A percentile compares a stretch with the other conserved stretches of the same genome.
Conservation (phyloP, 2,113 vertebrate species). For the Ploceus nigricollis region DNA sequence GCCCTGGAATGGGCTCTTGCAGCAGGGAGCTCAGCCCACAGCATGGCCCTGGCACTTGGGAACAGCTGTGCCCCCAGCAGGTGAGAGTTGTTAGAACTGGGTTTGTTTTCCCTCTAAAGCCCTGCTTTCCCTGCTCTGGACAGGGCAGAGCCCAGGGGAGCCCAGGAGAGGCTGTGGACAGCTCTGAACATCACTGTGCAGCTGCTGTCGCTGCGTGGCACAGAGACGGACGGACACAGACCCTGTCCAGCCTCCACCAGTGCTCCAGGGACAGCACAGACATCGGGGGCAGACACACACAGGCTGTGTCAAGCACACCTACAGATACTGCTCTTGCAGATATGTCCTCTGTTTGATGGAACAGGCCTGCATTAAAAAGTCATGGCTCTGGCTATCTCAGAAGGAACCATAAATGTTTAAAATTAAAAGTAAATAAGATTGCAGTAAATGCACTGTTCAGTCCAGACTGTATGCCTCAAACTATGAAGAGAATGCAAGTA, state of each 20-base stretch:
- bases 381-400: neutral
- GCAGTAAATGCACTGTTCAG: neutral
- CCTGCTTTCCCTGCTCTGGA: neutral
- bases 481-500: neutral
- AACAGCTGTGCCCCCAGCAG: neutral
- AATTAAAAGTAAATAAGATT: neutral
- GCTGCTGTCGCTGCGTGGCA: neutral
- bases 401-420: neutral
- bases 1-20: neutral
- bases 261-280: neutral
- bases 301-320: neutral
- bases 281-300: neutral
- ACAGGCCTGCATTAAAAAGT: neutral
- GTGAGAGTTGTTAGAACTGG: rapidly evolving
- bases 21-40: neutral
- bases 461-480: neutral
- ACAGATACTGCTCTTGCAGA: neutral
- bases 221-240: neutral
- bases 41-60: neutral
- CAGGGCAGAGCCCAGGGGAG: neutral
- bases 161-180: neutral
- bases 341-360: neutral
- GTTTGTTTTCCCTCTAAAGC: neutral
- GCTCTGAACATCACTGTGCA: neutral
- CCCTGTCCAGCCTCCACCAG: neutral